Base-by-base conservation (phyloP, 2,113 vertebrate species). In the Atlantisia rogersi region DNA sequence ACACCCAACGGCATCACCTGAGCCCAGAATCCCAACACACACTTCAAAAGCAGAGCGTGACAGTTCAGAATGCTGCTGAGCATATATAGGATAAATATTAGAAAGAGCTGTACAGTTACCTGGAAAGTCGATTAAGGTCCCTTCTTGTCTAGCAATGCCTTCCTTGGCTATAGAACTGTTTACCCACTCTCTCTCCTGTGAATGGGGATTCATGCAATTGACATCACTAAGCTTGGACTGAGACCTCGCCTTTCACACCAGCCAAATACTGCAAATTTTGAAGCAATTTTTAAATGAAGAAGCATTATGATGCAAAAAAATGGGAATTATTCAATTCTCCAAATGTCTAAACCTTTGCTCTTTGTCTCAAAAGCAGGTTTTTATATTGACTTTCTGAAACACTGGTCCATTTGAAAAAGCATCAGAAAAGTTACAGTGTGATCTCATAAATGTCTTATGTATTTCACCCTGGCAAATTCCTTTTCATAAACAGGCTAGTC, bases 181-280 rank as follows among this genome's bases (percentile, higher is more conserved):
- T 70, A 35, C 26, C 5, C 11, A 6, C 8, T 15, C 1, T 18
- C 46, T 8, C 46, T 42, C 26, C n/a, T 3, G 2, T 17, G 8
- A 58, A 29, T 5, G 4, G 12, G 19, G 40, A 82, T n/a, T 62
- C 25, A 55, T 1, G 5, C 22, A 7, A 11, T 39, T 74, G 60
- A 42, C 48, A 21, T 42, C n/a, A 35, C 15, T 32, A 29, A 65
- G 21, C 50, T 15, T 11, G 15, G 31, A 69, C 11, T 2, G 4
- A 35, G 15, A 78, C 4, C 15, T 55, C 40, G 52, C 44, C 60
- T 74, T 46, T 18, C 29, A n/a, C 18, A 18, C 1, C 16, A 53
- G 74, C 39, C 0, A 0, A 82, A 65, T 9, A 6, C 22, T 56
- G 24, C 1, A 0, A 55, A 55, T 46, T 35, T 65, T 5, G 39